Conservation (phyloP, 2,888 invertebrate genomes). For the Anorthoa munda region DNA sequence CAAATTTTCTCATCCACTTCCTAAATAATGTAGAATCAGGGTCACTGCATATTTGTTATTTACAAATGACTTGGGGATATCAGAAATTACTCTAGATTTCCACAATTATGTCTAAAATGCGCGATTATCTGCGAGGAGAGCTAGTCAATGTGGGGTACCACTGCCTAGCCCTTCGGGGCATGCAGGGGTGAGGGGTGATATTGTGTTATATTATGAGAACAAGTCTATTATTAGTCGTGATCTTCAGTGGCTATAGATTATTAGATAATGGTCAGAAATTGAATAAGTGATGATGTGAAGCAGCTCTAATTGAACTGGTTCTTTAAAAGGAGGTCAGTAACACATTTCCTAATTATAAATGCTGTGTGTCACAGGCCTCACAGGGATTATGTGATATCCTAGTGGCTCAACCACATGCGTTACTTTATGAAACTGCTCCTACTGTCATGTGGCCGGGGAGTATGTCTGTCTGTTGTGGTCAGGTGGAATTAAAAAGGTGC, state of each 20-base stretch:
- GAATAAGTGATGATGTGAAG: too few relatives aligned
- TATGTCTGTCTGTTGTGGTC: background rate
- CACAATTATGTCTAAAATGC: background rate
- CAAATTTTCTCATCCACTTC: constrained; percentile 7
- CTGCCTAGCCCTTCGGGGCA: too few relatives aligned
- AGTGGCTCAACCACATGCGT: background rate
- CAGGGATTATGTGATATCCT: background rate
- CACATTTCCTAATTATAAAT: background rate
- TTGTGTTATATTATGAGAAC: too few relatives aligned
- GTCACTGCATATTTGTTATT: background rate
- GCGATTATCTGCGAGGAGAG: too few relatives aligned
- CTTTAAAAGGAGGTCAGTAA: background rate
- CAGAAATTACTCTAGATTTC: background rate
- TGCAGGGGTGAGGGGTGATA: too few relatives aligned
- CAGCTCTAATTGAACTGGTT: background rate
- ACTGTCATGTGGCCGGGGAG: background rate
- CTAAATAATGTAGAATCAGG: background rate
- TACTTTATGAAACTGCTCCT: background rate
- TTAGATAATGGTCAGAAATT: background rate
- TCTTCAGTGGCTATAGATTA: background rate
- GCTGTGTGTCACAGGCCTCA: background rate
- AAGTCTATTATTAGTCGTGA: too few relatives aligned
- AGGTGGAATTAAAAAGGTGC: background rate
- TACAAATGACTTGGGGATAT: background rate
- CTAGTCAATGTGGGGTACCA: too few relatives aligned